Conservation (phyloP, 1,140 invertebrate species). For the Amphibalanus amphitrite region DNA sequence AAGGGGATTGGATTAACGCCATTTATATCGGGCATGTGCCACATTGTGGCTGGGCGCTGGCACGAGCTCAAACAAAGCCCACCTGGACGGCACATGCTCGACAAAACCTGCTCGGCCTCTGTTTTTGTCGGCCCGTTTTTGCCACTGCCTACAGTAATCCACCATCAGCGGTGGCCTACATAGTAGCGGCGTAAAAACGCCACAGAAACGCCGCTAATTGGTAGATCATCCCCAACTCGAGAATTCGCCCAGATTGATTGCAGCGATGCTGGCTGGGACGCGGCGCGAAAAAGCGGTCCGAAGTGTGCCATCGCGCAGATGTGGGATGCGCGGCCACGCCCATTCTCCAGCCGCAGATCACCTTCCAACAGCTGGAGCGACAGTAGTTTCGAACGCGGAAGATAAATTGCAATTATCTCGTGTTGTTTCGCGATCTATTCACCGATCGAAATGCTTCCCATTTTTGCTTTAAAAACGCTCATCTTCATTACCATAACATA, state of each 20-base stretch:
- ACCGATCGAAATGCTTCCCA: too few species aligned
- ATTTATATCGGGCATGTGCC: too few species aligned
- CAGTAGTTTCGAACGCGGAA: too few species aligned
- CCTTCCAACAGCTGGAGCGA: too few species aligned
- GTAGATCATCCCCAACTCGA: background rate
- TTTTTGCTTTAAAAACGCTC: too few species aligned
- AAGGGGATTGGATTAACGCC: too few species aligned
- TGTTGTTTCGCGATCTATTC: too few species aligned
- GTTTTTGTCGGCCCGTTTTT: background rate
- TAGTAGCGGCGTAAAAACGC: background rate
- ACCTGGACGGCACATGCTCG: background rate
- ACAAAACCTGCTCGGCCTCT: background rate
- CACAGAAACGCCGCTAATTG: background rate
- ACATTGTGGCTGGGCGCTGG: too few species aligned
- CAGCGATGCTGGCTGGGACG: background rate
- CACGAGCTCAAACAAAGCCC: background rate
- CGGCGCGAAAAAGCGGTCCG: background rate
- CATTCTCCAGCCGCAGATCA: too few species aligned
- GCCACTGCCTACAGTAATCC: background rate
- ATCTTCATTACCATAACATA: too few species aligned
- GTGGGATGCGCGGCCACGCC: background rate
- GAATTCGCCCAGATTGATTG: background rate
- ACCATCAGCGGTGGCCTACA: background rate
- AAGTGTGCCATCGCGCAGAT: background rate
- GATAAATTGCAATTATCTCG: too few species aligned